phyloP scores from a whole-genome alignment of 1,140 invertebrate species.

The Drosophila melanica region DNA sequence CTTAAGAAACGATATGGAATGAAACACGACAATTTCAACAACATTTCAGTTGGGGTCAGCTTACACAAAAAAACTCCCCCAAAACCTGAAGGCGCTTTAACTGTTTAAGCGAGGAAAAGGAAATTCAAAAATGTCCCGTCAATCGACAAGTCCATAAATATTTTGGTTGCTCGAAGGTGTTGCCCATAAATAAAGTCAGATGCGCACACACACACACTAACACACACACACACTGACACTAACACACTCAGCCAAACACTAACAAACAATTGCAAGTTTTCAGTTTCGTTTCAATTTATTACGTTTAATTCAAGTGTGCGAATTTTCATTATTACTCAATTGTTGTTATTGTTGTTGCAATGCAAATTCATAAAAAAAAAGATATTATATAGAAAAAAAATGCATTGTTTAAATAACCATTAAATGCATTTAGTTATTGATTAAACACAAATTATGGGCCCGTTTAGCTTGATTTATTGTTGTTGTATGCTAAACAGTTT shows the following conservation, averaged over 20 bases:
- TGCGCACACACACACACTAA: background rate
- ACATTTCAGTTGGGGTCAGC: background rate
- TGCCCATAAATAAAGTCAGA: conserved; percentile 1
- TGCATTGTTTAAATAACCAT: conserved; percentile 42
- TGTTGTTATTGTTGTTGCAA: conserved; percentile 14
- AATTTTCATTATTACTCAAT: conserved; percentile 30
- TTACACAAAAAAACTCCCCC: background rate
- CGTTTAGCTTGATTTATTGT: conserved; percentile 37
- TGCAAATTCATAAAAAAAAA: conserved; percentile 32
- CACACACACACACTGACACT: background rate
- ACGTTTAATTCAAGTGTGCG: conserved; percentile 55
- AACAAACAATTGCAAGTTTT: conserved; percentile 3
- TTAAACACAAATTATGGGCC: conserved; percentile 42
- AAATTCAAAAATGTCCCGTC: conserved; percentile 1
- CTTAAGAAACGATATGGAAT: background rate
- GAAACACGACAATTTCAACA: background rate
- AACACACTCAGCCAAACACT: background rate
- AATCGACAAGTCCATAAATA: background rate
- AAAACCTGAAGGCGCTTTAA: background rate
- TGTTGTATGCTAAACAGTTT: conserved; percentile 54
- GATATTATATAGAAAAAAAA: background rate
- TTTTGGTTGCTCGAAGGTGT: conserved; percentile 20
- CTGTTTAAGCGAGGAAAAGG: conserved; percentile 9
- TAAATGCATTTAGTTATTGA: conserved; percentile 59
- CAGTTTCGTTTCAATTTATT: conserved; percentile 11